Conservation (phyloP, 2,113 vertebrate genomes). For the Thunnus thynnus region DNA sequence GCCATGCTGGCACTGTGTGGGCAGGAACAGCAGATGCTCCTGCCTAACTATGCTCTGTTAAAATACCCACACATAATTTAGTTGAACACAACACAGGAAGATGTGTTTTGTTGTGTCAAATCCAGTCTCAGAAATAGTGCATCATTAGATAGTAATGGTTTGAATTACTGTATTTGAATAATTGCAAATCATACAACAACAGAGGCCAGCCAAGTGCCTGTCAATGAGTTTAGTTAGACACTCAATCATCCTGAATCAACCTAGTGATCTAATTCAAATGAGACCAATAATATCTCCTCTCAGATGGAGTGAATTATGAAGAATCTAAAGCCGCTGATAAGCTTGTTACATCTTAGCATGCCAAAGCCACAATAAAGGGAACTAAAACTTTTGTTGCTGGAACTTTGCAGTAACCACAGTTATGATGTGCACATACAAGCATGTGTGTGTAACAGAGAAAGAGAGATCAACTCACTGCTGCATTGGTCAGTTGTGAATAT, state of each 20-base stretch:
- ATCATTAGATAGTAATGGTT: slow-evolving; percentile 18
- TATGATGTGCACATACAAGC: slow-evolving; percentile 38
- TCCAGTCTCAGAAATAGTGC: not conserved
- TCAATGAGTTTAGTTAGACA: slow-evolving; percentile 21
- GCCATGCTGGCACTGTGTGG: slow-evolving; percentile 59
- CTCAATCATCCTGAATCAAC: slow-evolving; percentile 20
- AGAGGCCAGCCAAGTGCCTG: slow-evolving; percentile 41
- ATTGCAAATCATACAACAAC: slow-evolving; percentile 53
- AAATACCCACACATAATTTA: slow-evolving; percentile 64
- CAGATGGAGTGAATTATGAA: slow-evolving; percentile 62
- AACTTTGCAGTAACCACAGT: slow-evolving; percentile 50
- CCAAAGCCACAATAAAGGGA: slow-evolving; percentile 72
- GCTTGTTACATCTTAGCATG: slow-evolving; percentile 66
- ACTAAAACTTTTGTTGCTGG: slow-evolving; percentile 55
- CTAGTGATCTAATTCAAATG: slow-evolving; percentile 40
- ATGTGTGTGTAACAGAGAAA: slow-evolving; percentile 10
- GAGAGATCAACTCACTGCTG: not conserved
- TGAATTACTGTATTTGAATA: slow-evolving; percentile 25
- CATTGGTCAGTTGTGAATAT: slow-evolving; percentile 10
- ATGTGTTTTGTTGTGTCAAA: slow-evolving; percentile 41
- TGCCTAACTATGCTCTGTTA: slow-evolving; percentile 54
- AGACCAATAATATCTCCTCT: slow-evolving; percentile 39
- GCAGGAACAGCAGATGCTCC: slow-evolving; percentile 56
- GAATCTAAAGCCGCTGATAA: slow-evolving; percentile 65
- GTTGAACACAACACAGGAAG: slow-evolving; percentile 17